A percentile compares a stretch with the other conserved stretches of the same genome.
Conservation (phyloP, 1,140 invertebrate genomes). For the Hormaphis cornu region DNA sequence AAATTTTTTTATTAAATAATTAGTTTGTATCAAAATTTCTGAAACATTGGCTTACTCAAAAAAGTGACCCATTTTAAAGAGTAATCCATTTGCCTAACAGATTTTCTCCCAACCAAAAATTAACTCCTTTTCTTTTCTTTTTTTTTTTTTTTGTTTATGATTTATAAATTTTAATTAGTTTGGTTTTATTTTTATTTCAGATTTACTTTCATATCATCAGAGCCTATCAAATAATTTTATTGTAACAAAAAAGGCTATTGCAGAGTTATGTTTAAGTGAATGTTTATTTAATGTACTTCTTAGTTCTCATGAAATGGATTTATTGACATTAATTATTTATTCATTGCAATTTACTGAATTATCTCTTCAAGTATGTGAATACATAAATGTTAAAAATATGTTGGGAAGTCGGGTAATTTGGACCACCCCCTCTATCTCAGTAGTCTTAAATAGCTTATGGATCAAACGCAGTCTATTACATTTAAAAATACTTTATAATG, state of each 20-base stretch:
- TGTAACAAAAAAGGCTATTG: not conserved
- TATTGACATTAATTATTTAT: conserved; percentile 1
- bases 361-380: not conserved
- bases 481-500: too few relatives aligned
- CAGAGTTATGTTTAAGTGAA: not conserved
- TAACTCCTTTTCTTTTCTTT: not conserved
- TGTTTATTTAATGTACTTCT: not conserved
- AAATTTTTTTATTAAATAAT: too few relatives aligned
- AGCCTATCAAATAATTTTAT: not conserved
- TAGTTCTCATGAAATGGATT: not conserved
- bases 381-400: too few relatives aligned
- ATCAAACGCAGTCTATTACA: too few relatives aligned
- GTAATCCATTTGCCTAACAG: too few relatives aligned
- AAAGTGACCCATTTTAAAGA: too few relatives aligned
- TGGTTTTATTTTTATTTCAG: not conserved
- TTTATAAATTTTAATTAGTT: not conserved
- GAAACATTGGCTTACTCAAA: too few relatives aligned
- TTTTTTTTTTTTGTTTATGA: not conserved
- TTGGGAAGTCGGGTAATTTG: too few relatives aligned
- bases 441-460: too few relatives aligned
- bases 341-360: conserved; percentile 8
- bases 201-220: conserved; percentile 2
- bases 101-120: too few relatives aligned
- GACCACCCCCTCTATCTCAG: too few relatives aligned
- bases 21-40: too few relatives aligned